Percentiles rank a stretch among this genome's conserved stretches.
Evolutionary conservation across 2,888 invertebrate species (phyloP).

Genomic region (Aricia artaxerxes): DNA sequence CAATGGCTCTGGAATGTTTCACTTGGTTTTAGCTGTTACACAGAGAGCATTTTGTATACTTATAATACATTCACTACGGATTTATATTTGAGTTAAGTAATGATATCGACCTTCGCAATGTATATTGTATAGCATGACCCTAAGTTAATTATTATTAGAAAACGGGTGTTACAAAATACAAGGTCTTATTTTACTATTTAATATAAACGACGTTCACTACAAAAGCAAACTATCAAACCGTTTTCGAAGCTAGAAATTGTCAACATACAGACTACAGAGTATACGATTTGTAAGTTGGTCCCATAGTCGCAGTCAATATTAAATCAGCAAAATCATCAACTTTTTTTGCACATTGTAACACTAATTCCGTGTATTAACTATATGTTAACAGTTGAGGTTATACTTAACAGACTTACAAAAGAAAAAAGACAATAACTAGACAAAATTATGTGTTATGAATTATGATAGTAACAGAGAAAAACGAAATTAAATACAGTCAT

Average conservation of each 20-base stretch:
- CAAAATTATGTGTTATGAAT: neutral
- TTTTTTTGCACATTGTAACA: neutral
- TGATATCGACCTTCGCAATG: constrained; percentile 11
- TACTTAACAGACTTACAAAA: neutral
- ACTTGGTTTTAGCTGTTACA: constrained; percentile 59
- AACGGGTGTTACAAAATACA: neutral
- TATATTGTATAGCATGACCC: constrained; percentile 30
- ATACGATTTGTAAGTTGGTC: constrained; percentile 21
- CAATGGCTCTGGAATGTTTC: constrained; percentile 80
- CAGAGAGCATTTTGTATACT: constrained; percentile 63
- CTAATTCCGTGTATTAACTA: neutral
- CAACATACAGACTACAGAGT: neutral
- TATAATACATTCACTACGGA: constrained; percentile 34
- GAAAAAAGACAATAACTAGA: neutral
- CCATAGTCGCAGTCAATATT: constrained; percentile 8
- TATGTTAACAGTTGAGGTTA: neutral
- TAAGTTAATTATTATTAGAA: neutral
- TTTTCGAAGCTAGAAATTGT: constrained; percentile 13
- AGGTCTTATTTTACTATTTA: neutral
- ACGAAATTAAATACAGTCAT: no score
- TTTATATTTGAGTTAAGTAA: constrained; percentile 28
- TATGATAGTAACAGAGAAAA: neutral
- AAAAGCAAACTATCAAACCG: constrained; percentile 22
- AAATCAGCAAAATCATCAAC: constrained; percentile 1
- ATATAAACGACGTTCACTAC: constrained; percentile 2